Evolutionary conservation across 2,797 vertebrate species (phyloP), one percentile per base, ranked within the genome.

Genomic region (Peromyscus aztecus): DNA sequence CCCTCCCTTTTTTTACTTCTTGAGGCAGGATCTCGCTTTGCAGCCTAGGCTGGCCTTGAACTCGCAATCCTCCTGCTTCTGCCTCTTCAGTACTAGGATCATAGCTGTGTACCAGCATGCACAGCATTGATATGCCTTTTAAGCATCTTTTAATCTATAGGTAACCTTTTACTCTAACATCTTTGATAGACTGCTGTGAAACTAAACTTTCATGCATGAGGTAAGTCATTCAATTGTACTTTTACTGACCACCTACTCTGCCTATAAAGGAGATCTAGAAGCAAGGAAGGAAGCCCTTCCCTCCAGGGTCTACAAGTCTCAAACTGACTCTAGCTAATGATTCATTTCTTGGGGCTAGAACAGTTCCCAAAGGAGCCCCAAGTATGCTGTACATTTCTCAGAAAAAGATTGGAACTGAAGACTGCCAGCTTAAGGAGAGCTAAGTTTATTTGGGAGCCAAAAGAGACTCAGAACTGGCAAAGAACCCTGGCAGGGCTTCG

Each of bases 401-500:
- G 95, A 93, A 94, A 67, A 97, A 76, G 82, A 84, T 21, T 97
- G 92, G 67, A 97, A 37, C 21, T 65, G 69, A 89, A 89, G 49
- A 34, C 77, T 94, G 75, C 73, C 85, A 86, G 69, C 81, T 95
- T 89, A 69, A 77, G 55, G n/a, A 94, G 49, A 96, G 59, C 88
- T 13, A 12, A 93, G 80, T 88, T 49, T 92, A 83, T 69, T 88
- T 65, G 57, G 80, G 81, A 94, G 82, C 81, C 88, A 97, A 82
- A 89, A 75, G 85, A 96, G 80, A 78, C 77, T 97, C 46, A 90
- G 59, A 95, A 43, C 69, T 96, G 91, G 93, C 91, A 94, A 96
- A 90, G 77, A 95, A 96, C 29, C 46, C 63, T 94, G 65, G 89
- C 2, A 0, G 69, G 43, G 46, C 37, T 73, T 91, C 83, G 85